phyloP scores from a whole-genome alignment of 1,140 invertebrate genomes.

The Drosophila insularis region DNA sequence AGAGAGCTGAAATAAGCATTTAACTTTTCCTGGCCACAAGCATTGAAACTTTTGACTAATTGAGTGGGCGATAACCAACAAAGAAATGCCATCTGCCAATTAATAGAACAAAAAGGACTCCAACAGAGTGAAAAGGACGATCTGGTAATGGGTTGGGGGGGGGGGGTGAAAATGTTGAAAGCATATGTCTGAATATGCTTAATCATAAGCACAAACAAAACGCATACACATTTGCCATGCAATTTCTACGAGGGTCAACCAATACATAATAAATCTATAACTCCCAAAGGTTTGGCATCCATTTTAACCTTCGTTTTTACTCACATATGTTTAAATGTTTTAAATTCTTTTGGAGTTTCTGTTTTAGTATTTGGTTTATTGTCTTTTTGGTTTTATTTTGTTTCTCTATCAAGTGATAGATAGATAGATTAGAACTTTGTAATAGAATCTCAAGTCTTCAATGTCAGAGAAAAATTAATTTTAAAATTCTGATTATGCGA shows the following conservation, averaged over 20 bases:
- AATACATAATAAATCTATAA: not conserved
- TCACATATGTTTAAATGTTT: no score
- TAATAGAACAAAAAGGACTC: slow-evolving; percentile 33
- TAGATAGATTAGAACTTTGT: no score
- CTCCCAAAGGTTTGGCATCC: no score
- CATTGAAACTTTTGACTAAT: slow-evolving; percentile 61
- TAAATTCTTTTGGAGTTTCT: no score
- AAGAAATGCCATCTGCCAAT: slow-evolving; percentile 47
- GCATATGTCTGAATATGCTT: slow-evolving; percentile 7
- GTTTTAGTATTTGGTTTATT: no score
- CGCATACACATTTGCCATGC: not conserved
- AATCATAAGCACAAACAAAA: slow-evolving; percentile 8
- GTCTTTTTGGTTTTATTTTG: no score
- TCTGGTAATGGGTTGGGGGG: not conserved
- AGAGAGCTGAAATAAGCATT: slow-evolving; percentile 26
- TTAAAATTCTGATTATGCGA: no score
- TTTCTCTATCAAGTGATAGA: no score
- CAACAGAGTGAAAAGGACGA: not conserved
- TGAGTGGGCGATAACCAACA: slow-evolving; percentile 40
- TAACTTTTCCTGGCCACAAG: slow-evolving; percentile 52
- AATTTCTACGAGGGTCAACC: not conserved
- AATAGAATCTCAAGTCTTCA: no score
- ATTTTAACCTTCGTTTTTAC: no score
- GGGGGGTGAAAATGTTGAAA: not conserved
- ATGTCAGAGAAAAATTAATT: no score